Percentiles rank a stretch among this genome's conserved stretches.
Conservation (phyloP, 2,113 vertebrate species). For the Castor canadensis region DNA sequence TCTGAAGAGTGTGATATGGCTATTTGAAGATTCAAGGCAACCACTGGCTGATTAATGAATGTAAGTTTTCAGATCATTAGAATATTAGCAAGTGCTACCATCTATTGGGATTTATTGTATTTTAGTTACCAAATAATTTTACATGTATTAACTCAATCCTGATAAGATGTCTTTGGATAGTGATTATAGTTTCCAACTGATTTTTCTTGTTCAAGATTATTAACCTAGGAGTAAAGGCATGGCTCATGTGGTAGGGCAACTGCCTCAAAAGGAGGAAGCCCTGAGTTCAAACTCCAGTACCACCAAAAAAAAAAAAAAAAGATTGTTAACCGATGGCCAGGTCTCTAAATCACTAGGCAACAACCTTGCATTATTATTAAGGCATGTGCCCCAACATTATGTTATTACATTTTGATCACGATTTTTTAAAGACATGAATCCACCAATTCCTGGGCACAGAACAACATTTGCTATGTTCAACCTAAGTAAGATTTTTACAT, state of each 20-base stretch:
- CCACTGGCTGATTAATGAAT: not conserved
- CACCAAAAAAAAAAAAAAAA: too few relatives aligned
- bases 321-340: not conserved
- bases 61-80: not conserved
- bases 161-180: slow-evolving; percentile 22
- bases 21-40: not conserved
- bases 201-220: not conserved
- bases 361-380: too few relatives aligned
- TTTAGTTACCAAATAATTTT: slow-evolving; percentile 4
- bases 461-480: not conserved
- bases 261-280: too few relatives aligned
- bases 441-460: not conserved
- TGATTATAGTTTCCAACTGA: not conserved
- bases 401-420: not conserved
- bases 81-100: not conserved
- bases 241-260: too few relatives aligned
- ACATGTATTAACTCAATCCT: not conserved
- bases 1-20: not conserved
- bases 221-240: too few relatives aligned
- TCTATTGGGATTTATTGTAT: not conserved
- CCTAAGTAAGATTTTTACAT: not conserved
- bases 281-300: not conserved
- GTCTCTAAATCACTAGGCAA: not conserved
- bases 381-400: too few relatives aligned
- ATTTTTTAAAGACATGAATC: not conserved